phyloP scores from a whole-genome alignment of 2,888 invertebrate genomes.

The Temnothorax rugatulus region DNA sequence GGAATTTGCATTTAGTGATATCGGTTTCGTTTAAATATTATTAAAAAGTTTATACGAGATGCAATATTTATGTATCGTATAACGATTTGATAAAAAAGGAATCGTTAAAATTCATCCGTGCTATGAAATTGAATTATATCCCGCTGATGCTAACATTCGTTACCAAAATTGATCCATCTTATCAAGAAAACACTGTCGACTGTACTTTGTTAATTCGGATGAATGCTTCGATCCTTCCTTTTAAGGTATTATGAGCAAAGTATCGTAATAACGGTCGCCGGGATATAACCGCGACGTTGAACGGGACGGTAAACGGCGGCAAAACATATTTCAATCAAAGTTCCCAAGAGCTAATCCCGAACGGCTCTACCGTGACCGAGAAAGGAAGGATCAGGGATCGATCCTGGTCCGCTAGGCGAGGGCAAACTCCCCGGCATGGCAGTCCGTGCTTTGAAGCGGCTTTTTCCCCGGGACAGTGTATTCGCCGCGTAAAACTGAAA shows the following conservation, averaged over 20 bases:
- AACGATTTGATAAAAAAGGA: neutral
- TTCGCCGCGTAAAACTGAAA: conserved; percentile 44
- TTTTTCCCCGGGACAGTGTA: conserved; percentile 52
- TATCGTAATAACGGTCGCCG: conserved; percentile 73
- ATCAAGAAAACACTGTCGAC: neutral
- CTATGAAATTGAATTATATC: neutral
- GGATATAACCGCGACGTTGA: conserved; percentile 75
- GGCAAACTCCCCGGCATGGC: conserved; percentile 40
- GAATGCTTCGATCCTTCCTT: conserved; percentile 44
- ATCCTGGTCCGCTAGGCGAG: conserved; percentile 49
- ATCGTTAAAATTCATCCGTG: neutral
- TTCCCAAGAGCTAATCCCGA: conserved; percentile 78
- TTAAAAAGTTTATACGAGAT: neutral
- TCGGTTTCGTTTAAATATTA: conserved; percentile 12
- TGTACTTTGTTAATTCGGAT: conserved; percentile 59
- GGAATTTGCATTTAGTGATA: neutral
- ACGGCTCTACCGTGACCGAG: conserved; percentile 59
- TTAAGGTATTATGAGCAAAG: conserved; percentile 63
- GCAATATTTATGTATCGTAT: neutral
- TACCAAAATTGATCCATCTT: neutral
- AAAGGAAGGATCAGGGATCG: conserved; percentile 71
- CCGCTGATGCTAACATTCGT: neutral
- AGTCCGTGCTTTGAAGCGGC: conserved; percentile 52
- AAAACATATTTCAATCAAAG: conserved; percentile 84
- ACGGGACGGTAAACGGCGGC: conserved; percentile 79